Conservation (phyloP, 2,888 invertebrate species). For the Acronicta alni region DNA sequence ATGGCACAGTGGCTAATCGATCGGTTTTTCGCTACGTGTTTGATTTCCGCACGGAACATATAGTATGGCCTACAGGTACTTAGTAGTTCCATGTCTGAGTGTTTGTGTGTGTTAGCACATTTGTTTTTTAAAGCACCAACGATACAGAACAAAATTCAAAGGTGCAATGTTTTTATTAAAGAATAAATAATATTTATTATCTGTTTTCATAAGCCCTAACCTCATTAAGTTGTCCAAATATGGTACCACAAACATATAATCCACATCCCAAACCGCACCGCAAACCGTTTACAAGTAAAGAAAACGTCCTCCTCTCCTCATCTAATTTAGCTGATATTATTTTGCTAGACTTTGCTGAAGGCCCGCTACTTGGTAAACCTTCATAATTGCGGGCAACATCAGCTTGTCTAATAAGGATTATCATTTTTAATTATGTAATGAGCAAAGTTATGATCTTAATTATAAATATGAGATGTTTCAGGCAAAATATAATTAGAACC, state of each 20-base stretch:
- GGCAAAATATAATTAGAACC: not conserved
- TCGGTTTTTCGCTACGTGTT: too few species aligned
- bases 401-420: constrained; percentile 4
- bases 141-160: too few species aligned
- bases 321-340: not conserved
- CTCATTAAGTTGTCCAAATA: too few species aligned
- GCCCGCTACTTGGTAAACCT: not conserved
- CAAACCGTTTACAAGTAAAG: not conserved
- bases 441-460: not conserved
- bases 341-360: not conserved
- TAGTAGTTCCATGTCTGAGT: too few species aligned
- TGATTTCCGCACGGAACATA: too few species aligned
- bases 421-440: constrained; percentile 13
- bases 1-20: too few species aligned
- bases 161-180: too few species aligned
- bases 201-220: too few species aligned
- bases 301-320: not conserved
- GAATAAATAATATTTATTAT: too few species aligned
- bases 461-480: not conserved
- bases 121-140: too few species aligned
- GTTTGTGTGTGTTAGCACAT: too few species aligned
- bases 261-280: not conserved
- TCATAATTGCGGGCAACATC: constrained; percentile 5
- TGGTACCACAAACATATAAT: not conserved
- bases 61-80: too few species aligned